Conservation (phyloP, 2,888 invertebrate genomes). For the Desoria tigrina region DNA sequence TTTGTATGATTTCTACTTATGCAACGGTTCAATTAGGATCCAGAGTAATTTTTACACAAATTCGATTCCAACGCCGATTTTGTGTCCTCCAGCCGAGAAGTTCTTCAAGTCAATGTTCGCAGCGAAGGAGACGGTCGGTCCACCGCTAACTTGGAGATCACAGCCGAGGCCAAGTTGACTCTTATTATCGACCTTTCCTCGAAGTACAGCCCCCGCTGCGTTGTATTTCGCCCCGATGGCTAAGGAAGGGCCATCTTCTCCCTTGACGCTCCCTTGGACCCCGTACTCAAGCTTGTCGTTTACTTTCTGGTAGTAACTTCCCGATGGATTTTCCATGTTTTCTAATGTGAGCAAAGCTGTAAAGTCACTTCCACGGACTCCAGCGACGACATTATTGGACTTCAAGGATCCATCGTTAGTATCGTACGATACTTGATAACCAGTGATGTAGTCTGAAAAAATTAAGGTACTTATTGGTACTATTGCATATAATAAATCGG, state of each 20-base stretch:
- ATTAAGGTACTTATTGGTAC: too few relatives aligned
- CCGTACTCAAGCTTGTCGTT: conserved; percentile 19
- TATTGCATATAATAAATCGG: too few relatives aligned
- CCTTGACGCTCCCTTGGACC: conserved; percentile 3
- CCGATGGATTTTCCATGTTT: conserved; percentile 12
- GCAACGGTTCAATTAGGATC: too few relatives aligned
- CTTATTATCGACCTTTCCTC: conserved; percentile 29
- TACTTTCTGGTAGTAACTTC: conserved; percentile 24
- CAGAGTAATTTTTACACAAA: conserved; percentile 18
- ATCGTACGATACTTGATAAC: conserved; percentile 25
- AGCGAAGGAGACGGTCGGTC: conserved; percentile 11
- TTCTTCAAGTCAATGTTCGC: conserved; percentile 25
- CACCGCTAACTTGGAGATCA: conserved; percentile 20
- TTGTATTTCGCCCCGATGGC: conserved; percentile 19
- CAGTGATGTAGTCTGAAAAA: conserved; percentile 15
- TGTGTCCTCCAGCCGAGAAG: conserved; percentile 28
- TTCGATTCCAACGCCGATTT: conserved; percentile 31
- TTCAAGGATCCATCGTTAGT: conserved; percentile 16
- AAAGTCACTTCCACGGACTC: conserved; percentile 18
- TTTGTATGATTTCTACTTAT: too few relatives aligned
- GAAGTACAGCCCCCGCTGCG: conserved; percentile 17
- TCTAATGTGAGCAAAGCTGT: conserved; percentile 11
- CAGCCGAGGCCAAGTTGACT: conserved; percentile 27
- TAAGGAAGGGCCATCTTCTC: conserved; percentile 21
- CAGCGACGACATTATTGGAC: conserved; percentile 17